phyloP scores from a whole-genome alignment of 2,888 invertebrate species.

The Cryptosula pallasiana region DNA sequence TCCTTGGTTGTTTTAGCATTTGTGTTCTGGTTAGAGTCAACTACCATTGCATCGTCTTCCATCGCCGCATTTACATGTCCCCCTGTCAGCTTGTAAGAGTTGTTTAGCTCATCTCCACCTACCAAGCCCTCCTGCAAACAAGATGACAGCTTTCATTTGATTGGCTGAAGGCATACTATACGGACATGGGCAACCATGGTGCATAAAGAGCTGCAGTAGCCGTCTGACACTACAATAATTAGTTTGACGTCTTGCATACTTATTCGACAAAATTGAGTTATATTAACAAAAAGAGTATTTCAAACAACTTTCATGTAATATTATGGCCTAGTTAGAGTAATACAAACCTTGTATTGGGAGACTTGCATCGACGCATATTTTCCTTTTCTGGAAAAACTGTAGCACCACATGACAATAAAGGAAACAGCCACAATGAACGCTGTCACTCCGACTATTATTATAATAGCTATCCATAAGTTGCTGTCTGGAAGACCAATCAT shows the following conservation, averaged over 20 bases:
- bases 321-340: too few relatives aligned
- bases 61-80: neutral
- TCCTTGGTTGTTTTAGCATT: neutral
- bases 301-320: too few relatives aligned
- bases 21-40: neutral
- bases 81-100: neutral
- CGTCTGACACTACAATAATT: too few relatives aligned
- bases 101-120: slow-evolving; percentile 7
- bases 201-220: too few relatives aligned
- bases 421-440: neutral
- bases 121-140: neutral
- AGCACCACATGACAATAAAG: slow-evolving; percentile 8
- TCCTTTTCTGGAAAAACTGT: neutral
- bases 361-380: neutral
- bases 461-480: slow-evolving; percentile 1
- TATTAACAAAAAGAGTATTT: too few relatives aligned
- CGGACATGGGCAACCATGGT: too few relatives aligned
- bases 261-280: too few relatives aligned
- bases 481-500: neutral
- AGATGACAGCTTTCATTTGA: too few relatives aligned
- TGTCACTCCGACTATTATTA: slow-evolving; percentile 8
- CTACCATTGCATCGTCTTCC: neutral
- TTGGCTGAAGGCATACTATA: too few relatives aligned
- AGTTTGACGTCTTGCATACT: too few relatives aligned
- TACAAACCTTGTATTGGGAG: neutral